Base-by-base conservation (phyloP, 2,113 vertebrate genomes). In the Solenodon paradoxus region DNA sequence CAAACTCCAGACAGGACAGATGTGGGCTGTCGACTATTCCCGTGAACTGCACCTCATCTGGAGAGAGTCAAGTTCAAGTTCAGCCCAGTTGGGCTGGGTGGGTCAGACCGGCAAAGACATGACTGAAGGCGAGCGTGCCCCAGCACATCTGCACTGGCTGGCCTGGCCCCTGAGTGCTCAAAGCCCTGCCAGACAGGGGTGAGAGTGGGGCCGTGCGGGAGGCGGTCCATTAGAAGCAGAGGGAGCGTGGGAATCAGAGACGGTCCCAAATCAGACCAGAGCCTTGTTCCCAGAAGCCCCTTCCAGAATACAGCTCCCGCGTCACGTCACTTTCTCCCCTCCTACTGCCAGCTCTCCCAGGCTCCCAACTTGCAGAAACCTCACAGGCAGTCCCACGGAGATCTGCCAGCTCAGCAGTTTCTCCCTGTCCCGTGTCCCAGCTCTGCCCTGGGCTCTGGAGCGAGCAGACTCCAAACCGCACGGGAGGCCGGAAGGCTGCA, bases 51-150 rank as follows among this genome's bases (percentile, higher is more conserved):
- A 3, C 24, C 45, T 10, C 68, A 32, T 81, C 88, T 66, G 72
- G 88, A 84, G 12, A 90, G 64, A 84, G n/a, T 86, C 69, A 81
- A 61, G 81, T 47, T 92, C 59, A 71, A 92, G 84, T 71, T 40
- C n/a, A 95, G 30, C 55, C 64, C 53, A 3, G 6, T 32, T 15
- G 71, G n/a, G 40, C 64, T 69, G 71, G 35, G n/a, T 32, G 75
- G 57, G 5, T 79, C 13, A 59, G 35, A 80, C 64, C 47, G n/a
- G 16, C 80, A 49, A 49, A 49, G 40, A 53, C 13, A 10, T 2
- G 32, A 40, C 1, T 61, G 30, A 75, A 83, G 35, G 6, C 55
- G 57, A 7, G 20, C 1, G 13, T 57, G 26, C 8, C 28, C 81
- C 83, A 11, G 17, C 47, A 11, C 2, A 2, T 8, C 51, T 7